Conservation (phyloP, 1,140 invertebrate species). For the Goniozus legneri region DNA sequence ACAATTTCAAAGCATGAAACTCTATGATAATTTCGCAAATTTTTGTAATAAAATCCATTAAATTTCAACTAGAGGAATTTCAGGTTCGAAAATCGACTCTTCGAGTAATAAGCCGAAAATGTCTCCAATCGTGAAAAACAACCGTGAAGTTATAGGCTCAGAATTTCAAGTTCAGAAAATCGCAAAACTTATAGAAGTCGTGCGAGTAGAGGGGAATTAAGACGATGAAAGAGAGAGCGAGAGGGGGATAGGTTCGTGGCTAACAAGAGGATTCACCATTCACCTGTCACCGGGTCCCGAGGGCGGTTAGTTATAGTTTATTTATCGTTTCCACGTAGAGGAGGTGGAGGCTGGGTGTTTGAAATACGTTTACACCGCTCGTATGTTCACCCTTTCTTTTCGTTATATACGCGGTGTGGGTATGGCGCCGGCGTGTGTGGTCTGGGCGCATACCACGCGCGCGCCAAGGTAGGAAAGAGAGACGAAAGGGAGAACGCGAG, state of each 20-base stretch:
- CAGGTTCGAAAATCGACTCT: too few relatives aligned
- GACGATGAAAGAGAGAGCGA: neutral
- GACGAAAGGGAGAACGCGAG: too few relatives aligned
- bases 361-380: conserved; percentile 45
- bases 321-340: conserved; percentile 52
- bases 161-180: too few relatives aligned
- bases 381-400: conserved; percentile 38
- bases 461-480: too few relatives aligned
- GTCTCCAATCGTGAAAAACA: too few relatives aligned
- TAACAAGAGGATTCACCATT: conserved; percentile 53
- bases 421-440: conserved; percentile 46
- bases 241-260: conserved; percentile 26
- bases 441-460: conserved; percentile 36
- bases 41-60: too few relatives aligned
- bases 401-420: conserved; percentile 26
- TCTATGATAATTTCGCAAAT: too few relatives aligned
- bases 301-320: conserved; percentile 53
- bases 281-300: conserved; percentile 48
- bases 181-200: too few relatives aligned
- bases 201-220: neutral
- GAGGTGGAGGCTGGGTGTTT: conserved; percentile 38
- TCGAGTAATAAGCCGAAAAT: too few relatives aligned
- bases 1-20: too few relatives aligned
- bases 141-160: too few relatives aligned
- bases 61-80: too few relatives aligned